phyloP scores from a whole-genome alignment of 2,797 vertebrate species.

The Pantherophis alleghaniensis region DNA sequence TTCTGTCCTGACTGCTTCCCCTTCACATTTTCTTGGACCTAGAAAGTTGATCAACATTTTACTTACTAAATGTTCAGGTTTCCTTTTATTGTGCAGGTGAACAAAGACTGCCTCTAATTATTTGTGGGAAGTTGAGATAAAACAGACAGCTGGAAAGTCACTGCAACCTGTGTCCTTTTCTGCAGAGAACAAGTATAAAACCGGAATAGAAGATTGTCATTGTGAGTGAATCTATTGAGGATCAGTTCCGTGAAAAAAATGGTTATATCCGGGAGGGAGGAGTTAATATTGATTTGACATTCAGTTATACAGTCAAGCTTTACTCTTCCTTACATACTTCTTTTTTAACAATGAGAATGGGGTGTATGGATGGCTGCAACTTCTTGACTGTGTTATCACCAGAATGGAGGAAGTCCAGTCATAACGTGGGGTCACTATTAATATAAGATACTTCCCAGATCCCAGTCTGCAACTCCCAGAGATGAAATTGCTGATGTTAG shows the following conservation, averaged over 20 bases:
- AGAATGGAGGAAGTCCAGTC: neutral
- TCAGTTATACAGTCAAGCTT: neutral
- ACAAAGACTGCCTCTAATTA: slow-evolving; percentile 64
- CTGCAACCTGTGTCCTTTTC: slow-evolving; percentile 32
- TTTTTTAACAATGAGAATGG: neutral
- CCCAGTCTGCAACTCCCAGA: neutral
- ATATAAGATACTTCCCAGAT: neutral
- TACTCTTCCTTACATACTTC: neutral
- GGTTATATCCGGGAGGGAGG: neutral
- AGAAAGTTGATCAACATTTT: slow-evolving; percentile 38
- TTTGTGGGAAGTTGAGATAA: slow-evolving; percentile 71
- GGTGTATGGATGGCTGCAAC: neutral
- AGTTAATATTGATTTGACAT: neutral
- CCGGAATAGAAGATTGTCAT: slow-evolving; percentile 5
- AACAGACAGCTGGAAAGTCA: slow-evolving; percentile 46
- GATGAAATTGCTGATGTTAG: neutral
- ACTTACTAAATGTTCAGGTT: slow-evolving; percentile 66
- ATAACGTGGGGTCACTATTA: neutral
- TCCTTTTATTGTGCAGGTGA: slow-evolving; percentile 63
- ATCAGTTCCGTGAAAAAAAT: slow-evolving; percentile 30
- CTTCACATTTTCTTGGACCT: rapidly evolving
- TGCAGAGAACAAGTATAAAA: slow-evolving; percentile 14
- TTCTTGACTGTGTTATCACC: neutral
- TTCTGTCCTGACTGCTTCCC: neutral
- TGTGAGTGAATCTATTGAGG: neutral